A percentile compares a stretch with the other conserved stretches of the same genome.
These are phyloP conservation scores for Drosophila pectinifera DNA, from an alignment of 1,140 invertebrate species.

Conservation along the genomic window DNA sequence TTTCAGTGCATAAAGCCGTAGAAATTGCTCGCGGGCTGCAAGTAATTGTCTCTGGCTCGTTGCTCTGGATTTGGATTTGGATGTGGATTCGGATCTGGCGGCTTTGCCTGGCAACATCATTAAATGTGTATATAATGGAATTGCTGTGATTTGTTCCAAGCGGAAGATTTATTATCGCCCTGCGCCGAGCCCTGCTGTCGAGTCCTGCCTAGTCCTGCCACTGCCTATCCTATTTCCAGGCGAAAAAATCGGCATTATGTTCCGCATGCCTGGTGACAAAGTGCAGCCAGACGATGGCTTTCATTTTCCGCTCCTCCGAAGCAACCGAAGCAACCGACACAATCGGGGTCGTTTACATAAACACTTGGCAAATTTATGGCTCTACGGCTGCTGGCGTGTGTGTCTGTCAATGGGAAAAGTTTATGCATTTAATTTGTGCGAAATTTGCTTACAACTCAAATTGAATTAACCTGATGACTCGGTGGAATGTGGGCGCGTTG, in stretches of 20 bases:
- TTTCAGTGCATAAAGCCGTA: constrained; percentile 41
- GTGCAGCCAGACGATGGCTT: constrained; percentile 68
- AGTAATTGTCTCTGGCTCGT: constrained; percentile 78
- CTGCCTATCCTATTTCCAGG: constrained; percentile 60
- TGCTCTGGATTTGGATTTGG: constrained; percentile 58
- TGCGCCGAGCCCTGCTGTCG: constrained; percentile 9
- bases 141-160: constrained; percentile 80
- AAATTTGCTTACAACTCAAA: constrained; percentile 79
- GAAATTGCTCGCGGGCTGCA: constrained; percentile 78
- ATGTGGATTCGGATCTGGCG: constrained; percentile 50
- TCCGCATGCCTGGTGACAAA: constrained; percentile 75
- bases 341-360: constrained; percentile 78
- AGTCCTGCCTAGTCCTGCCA: not conserved
- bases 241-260: constrained; percentile 79
- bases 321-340: constrained; percentile 31
- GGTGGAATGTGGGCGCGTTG: constrained; percentile 20
- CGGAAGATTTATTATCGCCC: constrained; percentile 76
- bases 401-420: constrained; percentile 72
- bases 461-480: constrained; percentile 77
- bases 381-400: constrained; percentile 25
- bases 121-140: constrained; percentile 80
- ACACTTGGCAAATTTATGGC: constrained; percentile 75
- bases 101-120: constrained; percentile 69
- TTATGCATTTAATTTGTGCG: constrained; percentile 77
- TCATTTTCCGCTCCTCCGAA: constrained; percentile 22